Evolutionary conservation across 2,888 invertebrate species (phyloP).

Genomic region (Crocallis elinguaria): DNA sequence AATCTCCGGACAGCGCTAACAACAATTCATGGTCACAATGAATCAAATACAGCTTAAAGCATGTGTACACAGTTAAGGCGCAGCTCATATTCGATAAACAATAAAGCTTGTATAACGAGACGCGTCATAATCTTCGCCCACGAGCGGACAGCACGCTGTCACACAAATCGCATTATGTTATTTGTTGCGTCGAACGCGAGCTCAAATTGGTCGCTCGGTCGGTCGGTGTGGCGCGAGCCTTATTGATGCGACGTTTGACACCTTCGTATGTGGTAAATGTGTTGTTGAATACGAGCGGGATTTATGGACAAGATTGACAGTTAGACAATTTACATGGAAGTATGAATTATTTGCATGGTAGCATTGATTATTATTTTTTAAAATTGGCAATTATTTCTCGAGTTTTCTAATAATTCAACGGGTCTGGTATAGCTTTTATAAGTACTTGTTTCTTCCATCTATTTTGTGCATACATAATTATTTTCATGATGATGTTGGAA

Average conservation of each 20-base stretch:
- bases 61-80: conserved; percentile 31
- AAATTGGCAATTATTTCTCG: conserved; percentile 13
- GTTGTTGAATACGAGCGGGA: conserved; percentile 13
- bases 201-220: conserved; percentile 46
- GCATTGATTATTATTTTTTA: conserved; percentile 11
- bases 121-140: conserved; percentile 69
- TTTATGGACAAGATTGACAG: conserved; percentile 18
- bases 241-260: conserved; percentile 33
- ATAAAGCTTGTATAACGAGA: conserved; percentile 72
- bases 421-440: neutral
- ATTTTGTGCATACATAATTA: no score
- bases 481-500: no score
- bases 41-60: conserved; percentile 36
- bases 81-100: conserved; percentile 60
- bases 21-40: conserved; percentile 34
- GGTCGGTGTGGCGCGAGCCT: conserved; percentile 38
- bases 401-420: conserved; percentile 2
- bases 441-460: neutral
- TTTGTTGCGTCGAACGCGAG: conserved; percentile 56
- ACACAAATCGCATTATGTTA: conserved; percentile 72
- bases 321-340: conserved; percentile 16
- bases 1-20: conserved; percentile 5
- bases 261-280: conserved; percentile 23
- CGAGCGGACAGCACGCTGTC: conserved; percentile 54
- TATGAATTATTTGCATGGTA: conserved; percentile 12